phyloP scores from a whole-genome alignment of 2,113 vertebrate genomes.

The Xerus inauris region DNA sequence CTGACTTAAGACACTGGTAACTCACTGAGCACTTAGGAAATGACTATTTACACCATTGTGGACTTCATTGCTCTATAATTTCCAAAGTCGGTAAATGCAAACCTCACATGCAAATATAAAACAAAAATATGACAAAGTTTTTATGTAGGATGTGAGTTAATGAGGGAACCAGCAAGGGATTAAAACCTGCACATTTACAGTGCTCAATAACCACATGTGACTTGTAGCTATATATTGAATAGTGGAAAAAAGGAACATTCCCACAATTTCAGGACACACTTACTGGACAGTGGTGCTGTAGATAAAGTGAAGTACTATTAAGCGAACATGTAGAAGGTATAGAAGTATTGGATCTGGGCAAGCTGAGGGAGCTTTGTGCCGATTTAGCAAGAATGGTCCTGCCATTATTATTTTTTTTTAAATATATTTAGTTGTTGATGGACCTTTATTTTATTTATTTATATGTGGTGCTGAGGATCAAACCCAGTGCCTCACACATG shows the following conservation, averaged over 20 bases:
- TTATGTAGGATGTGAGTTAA: background rate
- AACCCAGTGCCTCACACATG: too few species aligned
- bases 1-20: background rate
- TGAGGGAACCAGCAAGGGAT: background rate
- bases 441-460: too few species aligned
- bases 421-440: too few species aligned
- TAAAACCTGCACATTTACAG: background rate
- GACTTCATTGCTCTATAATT: background rate
- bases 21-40: background rate
- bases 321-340: background rate
- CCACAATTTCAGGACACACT: background rate
- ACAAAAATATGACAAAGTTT: background rate
- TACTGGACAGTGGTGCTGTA: background rate
- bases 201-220: accelerated
- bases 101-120: background rate
- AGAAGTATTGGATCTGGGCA: background rate
- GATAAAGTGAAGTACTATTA: background rate
- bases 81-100: background rate
- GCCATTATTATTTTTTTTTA: background rate
- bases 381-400: background rate
- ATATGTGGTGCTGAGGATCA: too few species aligned
- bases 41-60: background rate
- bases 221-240: background rate
- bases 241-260: background rate
- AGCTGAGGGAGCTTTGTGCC: background rate